Percentiles rank a stretch among this genome's conserved stretches.
Evolutionary conservation across 1,140 invertebrate genomes (phyloP).

Genomic region (Trinorchestia longiramus): DNA sequence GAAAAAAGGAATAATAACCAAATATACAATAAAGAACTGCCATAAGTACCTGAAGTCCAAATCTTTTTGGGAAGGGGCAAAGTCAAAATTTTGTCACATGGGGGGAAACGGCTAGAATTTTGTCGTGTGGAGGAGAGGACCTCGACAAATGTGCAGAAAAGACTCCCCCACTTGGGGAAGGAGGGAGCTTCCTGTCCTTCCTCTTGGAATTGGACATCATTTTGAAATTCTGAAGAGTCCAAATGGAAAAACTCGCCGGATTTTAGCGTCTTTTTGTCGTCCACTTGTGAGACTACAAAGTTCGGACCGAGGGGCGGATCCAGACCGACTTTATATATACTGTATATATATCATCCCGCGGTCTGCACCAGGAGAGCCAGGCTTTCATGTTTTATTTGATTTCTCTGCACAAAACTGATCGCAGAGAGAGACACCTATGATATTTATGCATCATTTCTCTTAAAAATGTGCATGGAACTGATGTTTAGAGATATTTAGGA

Average conservation of each 20-base stretch:
- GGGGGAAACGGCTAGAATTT: too few relatives aligned
- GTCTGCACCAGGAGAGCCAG: too few relatives aligned
- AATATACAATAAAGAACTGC: too few relatives aligned
- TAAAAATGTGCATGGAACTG: too few relatives aligned
- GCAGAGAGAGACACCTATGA: background rate
- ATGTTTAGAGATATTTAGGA: too few relatives aligned
- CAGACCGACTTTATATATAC: background rate
- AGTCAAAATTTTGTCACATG: too few relatives aligned
- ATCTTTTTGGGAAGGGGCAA: too few relatives aligned
- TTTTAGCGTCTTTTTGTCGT: constrained; percentile 46
- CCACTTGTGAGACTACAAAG: constrained; percentile 22
- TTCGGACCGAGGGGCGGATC: constrained; percentile 40
- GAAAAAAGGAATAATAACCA: too few relatives aligned
- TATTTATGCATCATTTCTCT: background rate
- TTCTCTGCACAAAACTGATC: background rate
- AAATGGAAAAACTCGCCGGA: constrained; percentile 38
- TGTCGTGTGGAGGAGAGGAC: too few relatives aligned
- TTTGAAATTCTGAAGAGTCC: constrained; percentile 47
- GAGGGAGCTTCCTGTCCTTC: background rate
- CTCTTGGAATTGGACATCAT: constrained; percentile 33
- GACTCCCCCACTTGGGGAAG: background rate
- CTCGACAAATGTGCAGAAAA: background rate
- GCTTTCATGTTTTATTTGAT: background rate
- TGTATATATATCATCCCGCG: too few relatives aligned
- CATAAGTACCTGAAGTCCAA: too few relatives aligned